Conservation (phyloP, 2,888 invertebrate genomes). For the Himalopsyche japonica region DNA sequence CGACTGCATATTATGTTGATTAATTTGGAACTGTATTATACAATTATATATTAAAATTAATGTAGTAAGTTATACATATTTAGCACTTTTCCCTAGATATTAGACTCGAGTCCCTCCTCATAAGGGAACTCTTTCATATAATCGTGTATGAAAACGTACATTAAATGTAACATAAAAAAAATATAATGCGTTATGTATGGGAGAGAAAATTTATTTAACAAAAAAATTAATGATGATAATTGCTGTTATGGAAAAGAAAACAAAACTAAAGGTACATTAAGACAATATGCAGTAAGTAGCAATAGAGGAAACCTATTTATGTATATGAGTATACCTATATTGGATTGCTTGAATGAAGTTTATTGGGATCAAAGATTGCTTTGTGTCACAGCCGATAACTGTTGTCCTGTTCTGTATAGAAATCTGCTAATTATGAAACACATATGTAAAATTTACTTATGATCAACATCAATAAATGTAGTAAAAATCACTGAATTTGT, state of each 20-base stretch:
- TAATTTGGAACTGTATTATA: conserved; percentile 40
- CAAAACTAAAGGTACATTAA: conserved; percentile 37
- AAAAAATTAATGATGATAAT: conserved; percentile 23
- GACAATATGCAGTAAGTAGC: conserved; percentile 40
- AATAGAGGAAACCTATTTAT: conserved; percentile 37
- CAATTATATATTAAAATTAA: conserved; percentile 12
- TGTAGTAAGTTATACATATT: conserved; percentile 31
- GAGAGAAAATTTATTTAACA: conserved; percentile 40
- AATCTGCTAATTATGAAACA: conserved; percentile 34
- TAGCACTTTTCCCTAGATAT: conserved; percentile 37
- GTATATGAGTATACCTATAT: conserved; percentile 33
- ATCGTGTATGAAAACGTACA: conserved; percentile 15
- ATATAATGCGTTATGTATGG: conserved; percentile 37
- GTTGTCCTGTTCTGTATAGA: conserved; percentile 38
- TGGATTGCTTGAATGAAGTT: conserved; percentile 37
- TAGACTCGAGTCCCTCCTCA: conserved; percentile 26
- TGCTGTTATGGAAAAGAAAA: conserved; percentile 33
- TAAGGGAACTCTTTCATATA: conserved; percentile 14
- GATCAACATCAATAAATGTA: conserved; percentile 40
- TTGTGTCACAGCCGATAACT: conserved; percentile 24
- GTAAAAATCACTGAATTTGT: conserved; percentile 20
- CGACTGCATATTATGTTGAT: conserved; percentile 38
- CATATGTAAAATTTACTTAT: conserved; percentile 40
- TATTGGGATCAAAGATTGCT: conserved; percentile 34
- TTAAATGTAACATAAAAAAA: conserved; percentile 32